Percentiles rank a stretch among this genome's conserved stretches.
phyloP scores from a whole-genome alignment of 2,113 vertebrate species.

The Bujurquina vittata region DNA sequence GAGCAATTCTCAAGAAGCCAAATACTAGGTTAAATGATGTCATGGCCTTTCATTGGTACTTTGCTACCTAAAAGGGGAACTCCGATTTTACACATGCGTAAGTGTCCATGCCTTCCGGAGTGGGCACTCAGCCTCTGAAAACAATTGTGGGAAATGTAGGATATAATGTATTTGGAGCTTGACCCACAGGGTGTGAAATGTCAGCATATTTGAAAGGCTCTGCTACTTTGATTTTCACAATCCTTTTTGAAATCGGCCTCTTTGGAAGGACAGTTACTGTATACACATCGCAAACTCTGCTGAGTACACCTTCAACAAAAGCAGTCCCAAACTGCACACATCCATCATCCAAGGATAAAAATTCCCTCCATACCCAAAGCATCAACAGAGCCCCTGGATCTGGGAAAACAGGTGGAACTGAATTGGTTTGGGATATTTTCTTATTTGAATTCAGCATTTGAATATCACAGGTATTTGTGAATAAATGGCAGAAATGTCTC shows the following conservation, averaged over 20 bases:
- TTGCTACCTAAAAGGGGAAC: not conserved
- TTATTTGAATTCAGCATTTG: too few species aligned
- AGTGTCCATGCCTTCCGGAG: not conserved
- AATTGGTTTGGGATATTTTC: too few species aligned
- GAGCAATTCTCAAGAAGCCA: not conserved
- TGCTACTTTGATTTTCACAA: not conserved
- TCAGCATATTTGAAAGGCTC: not conserved
- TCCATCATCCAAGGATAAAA: not conserved
- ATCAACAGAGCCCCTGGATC: too few species aligned
- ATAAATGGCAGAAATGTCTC: too few species aligned
- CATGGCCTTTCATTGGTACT: not conserved
- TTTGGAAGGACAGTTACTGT: not conserved
- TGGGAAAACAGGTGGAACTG: too few species aligned
- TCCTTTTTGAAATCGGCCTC: not conserved
- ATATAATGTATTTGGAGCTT: not conserved
- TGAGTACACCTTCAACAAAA: not conserved
- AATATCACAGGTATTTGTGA: too few species aligned
- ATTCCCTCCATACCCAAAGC: too few species aligned
- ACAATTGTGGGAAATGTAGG: slow-evolving; percentile 13
- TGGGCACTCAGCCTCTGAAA: not conserved
- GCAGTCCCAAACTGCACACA: not conserved
- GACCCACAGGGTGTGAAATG: not conserved
- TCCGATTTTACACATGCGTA: not conserved
- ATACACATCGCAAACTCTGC: not conserved
- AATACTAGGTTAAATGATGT: not conserved